A percentile compares a stretch with the other conserved stretches of the same genome.
These are phyloP conservation scores for Andrena flavipes DNA, from an alignment of 2,888 invertebrate species.

Conservation along the genomic window DNA sequence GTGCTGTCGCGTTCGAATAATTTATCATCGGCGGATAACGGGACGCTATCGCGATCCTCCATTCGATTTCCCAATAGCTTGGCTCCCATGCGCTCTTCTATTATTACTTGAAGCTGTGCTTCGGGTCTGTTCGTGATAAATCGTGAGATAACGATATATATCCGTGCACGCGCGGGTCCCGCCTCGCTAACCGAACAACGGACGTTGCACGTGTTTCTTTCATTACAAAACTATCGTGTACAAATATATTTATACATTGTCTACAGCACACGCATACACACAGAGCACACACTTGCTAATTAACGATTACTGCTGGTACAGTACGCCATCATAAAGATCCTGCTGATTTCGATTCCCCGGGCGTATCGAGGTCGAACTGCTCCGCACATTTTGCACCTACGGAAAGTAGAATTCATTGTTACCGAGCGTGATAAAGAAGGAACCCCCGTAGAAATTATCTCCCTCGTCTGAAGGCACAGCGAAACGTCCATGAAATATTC, in stretches of 20 bases:
- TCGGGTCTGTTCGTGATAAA: constrained; percentile 23
- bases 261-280: constrained; percentile 1
- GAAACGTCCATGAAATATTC: too few species aligned
- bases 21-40: neutral
- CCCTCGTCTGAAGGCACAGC: neutral
- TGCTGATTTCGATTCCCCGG: constrained; percentile 23
- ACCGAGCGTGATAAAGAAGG: neutral
- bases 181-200: neutral
- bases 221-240: constrained; percentile 23
- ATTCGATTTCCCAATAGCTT: neutral
- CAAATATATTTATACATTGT: constrained; percentile 18
- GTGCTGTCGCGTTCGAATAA: constrained; percentile 3
- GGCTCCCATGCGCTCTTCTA: constrained; percentile 21
- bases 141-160: constrained; percentile 12
- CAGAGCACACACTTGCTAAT: constrained; percentile 18
- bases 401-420: neutral
- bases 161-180: constrained; percentile 1
- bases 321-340: constrained; percentile 31
- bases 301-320: constrained; percentile 62
- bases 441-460: constrained; percentile 1
- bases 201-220: constrained; percentile 13
- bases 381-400: neutral
- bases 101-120: constrained; percentile 49
- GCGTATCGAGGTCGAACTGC: constrained; percentile 26
- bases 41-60: neutral